Evolutionary conservation across 35 echinoderm and acorn worm species (phyloP).

Genomic region (Lytechinus variegatus): DNA sequence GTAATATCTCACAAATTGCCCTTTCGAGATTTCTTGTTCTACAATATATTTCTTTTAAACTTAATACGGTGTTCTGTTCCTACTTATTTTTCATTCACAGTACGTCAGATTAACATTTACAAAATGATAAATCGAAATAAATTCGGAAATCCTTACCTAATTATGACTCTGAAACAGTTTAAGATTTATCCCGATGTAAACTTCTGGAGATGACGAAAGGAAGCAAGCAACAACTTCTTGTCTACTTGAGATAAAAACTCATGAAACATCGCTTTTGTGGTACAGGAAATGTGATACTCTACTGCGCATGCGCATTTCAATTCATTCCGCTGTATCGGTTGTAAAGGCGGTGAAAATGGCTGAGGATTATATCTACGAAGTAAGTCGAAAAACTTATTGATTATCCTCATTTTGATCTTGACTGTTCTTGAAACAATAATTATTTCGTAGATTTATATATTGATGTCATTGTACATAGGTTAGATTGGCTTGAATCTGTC

Average conservation of each 20-base stretch:
- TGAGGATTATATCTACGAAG: slow-evolving; percentile 31
- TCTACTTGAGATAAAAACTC: slow-evolving; percentile 7
- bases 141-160: no score
- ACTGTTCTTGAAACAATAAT: background rate
- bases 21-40: no score
- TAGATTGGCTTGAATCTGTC: background rate
- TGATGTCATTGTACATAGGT: background rate
- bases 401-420: background rate
- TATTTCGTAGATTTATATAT: background rate
- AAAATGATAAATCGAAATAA: no score
- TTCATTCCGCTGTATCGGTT: background rate
- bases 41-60: no score
- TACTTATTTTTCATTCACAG: no score
- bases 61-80: no score
- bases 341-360: slow-evolving; percentile 42
- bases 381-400: background rate
- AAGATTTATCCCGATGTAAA: no score
- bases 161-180: no score
- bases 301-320: slow-evolving; percentile 9
- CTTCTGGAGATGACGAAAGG: background rate
- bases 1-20: no score
- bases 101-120: no score
- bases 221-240: background rate
- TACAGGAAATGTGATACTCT: slow-evolving; percentile 11
- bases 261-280: background rate